Evolutionary conservation across 2,113 vertebrate species (phyloP), one percentile per base, ranked within the genome.

Genomic region (Ploceus nigricollis): DNA sequence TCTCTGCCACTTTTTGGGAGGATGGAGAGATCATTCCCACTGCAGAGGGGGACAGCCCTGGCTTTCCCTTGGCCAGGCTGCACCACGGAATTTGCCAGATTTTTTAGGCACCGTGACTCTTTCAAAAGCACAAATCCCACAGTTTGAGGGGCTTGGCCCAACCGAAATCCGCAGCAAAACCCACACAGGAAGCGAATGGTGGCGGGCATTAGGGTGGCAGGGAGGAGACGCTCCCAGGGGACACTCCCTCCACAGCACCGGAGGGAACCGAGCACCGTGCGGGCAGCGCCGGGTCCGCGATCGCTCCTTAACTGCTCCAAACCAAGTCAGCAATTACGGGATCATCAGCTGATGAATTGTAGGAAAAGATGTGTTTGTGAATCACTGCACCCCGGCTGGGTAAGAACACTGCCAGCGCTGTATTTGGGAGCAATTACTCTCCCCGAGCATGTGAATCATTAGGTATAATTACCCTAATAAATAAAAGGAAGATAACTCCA

Each of bases 401-500:
- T 84, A 57, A 37, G 89, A 96, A 61, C 87, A 82, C 58, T 48
- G 11, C 53, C 17, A 7, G 90, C 33, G 89, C 91, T 53, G 83
- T 72, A 90, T 93, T 91, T 91, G 78, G 88, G 92, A 96, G 91
- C 82, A 96, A 91, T 96, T 84, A 86, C 91, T 91, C 88, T 95
- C 92, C 88, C 90, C 8, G 35, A 96, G 90, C 87, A 65, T 91
- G 93, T 96, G 95, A 97, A 92, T 96, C 94, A 96, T 95, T 96
- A 96, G 88, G 47, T 84, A 70, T 96, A 97, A 97, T 96, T 95
- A 66, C 87, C 89, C 92, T 89, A 95, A 96, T 96, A 97, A 96
- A 97, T 93, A 96, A 94, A 87, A 94, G 72, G 80, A 57, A 86
- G 93, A 95, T 94, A 93, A 90, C 86, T 86, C 57, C 37, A 39